These are phyloP conservation scores for Ethmia dodecea DNA, from an alignment of 2,888 invertebrate genomes.

Conservation along the genomic window DNA sequence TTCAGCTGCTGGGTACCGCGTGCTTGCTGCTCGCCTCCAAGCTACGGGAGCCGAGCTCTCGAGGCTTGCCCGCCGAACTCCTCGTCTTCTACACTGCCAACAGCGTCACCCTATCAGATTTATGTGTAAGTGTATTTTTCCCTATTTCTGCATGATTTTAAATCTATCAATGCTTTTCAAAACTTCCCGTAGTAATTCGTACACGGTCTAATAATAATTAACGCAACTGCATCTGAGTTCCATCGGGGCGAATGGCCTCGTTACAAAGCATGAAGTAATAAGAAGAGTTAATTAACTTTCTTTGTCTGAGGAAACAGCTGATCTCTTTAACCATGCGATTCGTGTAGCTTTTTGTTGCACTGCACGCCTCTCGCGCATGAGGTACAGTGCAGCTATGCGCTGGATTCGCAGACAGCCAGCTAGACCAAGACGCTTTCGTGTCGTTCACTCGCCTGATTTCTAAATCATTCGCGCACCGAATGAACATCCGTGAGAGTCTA, in stretches of 20 bases:
- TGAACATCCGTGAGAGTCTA: constrained; percentile 37
- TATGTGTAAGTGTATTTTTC: constrained; percentile 87
- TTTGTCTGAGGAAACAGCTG: constrained; percentile 53
- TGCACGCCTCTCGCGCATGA: constrained; percentile 13
- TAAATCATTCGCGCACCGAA: constrained; percentile 41
- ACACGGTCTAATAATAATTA: neutral
- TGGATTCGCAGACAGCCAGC: constrained; percentile 32
- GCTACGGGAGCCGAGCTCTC: constrained; percentile 87
- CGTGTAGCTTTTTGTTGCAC: constrained; percentile 12
- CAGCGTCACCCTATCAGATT: constrained; percentile 90
- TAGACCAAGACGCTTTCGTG: constrained; percentile 42
- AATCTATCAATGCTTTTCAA: neutral
- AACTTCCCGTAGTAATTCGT: no score
- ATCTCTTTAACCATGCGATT: constrained; percentile 43
- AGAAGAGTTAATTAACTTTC: constrained; percentile 47
- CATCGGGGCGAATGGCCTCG: constrained; percentile 7
- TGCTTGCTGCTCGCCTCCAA: constrained; percentile 96
- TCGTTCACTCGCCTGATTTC: constrained; percentile 54
- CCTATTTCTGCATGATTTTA: neutral
- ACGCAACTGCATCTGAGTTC: neutral
- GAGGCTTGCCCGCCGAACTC: constrained; percentile 86
- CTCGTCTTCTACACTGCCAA: constrained; percentile 96
- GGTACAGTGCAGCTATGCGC: constrained; percentile 13
- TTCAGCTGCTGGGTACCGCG: constrained; percentile 94
- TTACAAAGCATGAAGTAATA: constrained; percentile 30